These are phyloP conservation scores for Catharus ustulatus DNA, from an alignment of 2,797 vertebrate species.

Conservation along the genomic window DNA sequence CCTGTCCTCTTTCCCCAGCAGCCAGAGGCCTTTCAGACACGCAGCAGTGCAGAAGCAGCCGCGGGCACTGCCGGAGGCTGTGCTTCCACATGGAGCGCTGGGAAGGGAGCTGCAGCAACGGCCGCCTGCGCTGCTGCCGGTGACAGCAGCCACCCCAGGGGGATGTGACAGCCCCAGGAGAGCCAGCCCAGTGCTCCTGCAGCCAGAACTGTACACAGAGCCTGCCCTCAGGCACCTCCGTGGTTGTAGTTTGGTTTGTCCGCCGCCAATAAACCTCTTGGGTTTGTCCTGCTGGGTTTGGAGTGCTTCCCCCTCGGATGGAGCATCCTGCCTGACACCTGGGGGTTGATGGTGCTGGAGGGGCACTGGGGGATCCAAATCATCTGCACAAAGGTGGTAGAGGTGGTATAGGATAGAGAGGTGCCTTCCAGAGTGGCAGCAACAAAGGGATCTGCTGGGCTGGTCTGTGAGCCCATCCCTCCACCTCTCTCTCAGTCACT, in stretches of 20 bases:
- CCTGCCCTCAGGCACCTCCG: rapidly evolving
- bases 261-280: not conserved
- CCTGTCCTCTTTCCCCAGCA: not conserved
- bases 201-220: rapidly evolving
- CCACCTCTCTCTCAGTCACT: not conserved
- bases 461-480: not conserved
- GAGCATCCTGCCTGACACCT: not conserved
- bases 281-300: not conserved
- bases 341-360: not conserved
- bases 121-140: constrained; percentile 51
- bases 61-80: constrained; percentile 43
- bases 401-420: not conserved
- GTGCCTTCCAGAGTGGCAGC: not conserved
- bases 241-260: rapidly evolving
- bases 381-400: not conserved
- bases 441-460: not conserved
- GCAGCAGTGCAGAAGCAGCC: constrained; percentile 26
- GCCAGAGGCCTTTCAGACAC: not conserved
- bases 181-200: not conserved
- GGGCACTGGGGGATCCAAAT: not conserved
- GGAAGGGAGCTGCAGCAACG: constrained; percentile 41
- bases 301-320: not conserved
- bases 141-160: not conserved
- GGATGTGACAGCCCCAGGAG: not conserved
- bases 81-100: constrained; percentile 62